A percentile compares a stretch with the other conserved stretches of the same genome.
These are phyloP conservation scores for Zeugodacus cucurbitae DNA, from an alignment of 1,140 invertebrate genomes.

Conservation along the genomic window DNA sequence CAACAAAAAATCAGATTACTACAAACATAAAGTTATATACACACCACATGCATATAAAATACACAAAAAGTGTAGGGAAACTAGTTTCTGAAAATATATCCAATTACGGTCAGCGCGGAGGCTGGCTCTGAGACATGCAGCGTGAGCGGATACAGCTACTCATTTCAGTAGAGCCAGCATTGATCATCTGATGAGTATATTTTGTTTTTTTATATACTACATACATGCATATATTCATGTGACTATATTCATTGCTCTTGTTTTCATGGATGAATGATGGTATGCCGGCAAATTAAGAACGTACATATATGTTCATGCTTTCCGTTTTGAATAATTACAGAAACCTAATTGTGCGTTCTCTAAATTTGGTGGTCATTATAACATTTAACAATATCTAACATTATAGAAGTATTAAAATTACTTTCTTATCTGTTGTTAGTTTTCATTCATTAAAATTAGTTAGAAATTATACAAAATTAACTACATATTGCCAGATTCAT, in stretches of 20 bases:
- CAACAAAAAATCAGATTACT: neutral
- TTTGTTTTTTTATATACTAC: neutral
- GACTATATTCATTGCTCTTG: neutral
- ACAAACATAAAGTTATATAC: neutral
- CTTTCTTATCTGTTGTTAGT: no score
- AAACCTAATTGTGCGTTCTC: no score
- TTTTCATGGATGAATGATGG: neutral
- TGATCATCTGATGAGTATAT: neutral
- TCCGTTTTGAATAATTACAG: no score
- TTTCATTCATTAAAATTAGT: no score
- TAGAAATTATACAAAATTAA: no score
- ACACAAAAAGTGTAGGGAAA: neutral
- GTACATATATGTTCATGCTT: no score
- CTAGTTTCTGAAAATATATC: neutral
- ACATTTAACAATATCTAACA: no score
- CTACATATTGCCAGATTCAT: no score
- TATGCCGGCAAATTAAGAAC: neutral
- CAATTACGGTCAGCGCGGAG: neutral
- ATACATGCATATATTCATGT: neutral
- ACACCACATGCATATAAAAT: neutral
- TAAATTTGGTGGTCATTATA: no score
- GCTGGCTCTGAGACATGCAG: neutral
- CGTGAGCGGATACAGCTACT: neutral
- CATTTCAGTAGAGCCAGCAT: neutral
- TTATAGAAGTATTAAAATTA: no score